These are phyloP conservation scores for Tetanocera ferruginea DNA, from an alignment of 2,888 invertebrate genomes.

Conservation along the genomic window DNA sequence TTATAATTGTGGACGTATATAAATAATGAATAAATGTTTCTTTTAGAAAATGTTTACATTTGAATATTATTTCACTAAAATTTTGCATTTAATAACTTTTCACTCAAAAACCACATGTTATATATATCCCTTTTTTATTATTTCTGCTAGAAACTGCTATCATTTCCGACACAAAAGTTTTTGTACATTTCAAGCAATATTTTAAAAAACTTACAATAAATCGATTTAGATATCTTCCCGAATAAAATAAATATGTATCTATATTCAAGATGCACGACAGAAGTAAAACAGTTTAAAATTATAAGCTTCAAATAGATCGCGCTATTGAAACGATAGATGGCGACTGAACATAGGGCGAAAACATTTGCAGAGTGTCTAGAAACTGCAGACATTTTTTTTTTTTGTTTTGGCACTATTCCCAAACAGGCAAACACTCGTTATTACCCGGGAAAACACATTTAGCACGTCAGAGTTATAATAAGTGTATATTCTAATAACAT, in stretches of 20 bases:
- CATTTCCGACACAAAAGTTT: background rate
- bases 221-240: background rate
- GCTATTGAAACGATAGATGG: constrained; percentile 71
- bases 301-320: constrained; percentile 65
- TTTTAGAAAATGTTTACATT: too few relatives aligned
- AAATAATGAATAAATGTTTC: too few relatives aligned
- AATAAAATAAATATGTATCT: background rate
- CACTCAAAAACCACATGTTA: too few relatives aligned
- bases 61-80: too few relatives aligned
- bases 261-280: constrained; percentile 28
- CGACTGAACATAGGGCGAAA: constrained; percentile 70
- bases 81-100: too few relatives aligned
- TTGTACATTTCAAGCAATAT: background rate
- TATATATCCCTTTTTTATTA: background rate
- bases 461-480: constrained; percentile 49
- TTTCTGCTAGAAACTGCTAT: too few relatives aligned
- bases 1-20: too few relatives aligned
- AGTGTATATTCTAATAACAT: too few relatives aligned
- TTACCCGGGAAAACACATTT: constrained; percentile 70
- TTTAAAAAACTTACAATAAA: constrained; percentile 42
- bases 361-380: constrained; percentile 67
- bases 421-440: constrained; percentile 69
- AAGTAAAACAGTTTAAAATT: constrained; percentile 48
- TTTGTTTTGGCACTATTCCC: constrained; percentile 69
- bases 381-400: constrained; percentile 65